A percentile compares a stretch with the other conserved stretches of the same genome.
Evolutionary conservation across 1,140 invertebrate genomes (phyloP).

Genomic region (Caerostris extrusa): DNA sequence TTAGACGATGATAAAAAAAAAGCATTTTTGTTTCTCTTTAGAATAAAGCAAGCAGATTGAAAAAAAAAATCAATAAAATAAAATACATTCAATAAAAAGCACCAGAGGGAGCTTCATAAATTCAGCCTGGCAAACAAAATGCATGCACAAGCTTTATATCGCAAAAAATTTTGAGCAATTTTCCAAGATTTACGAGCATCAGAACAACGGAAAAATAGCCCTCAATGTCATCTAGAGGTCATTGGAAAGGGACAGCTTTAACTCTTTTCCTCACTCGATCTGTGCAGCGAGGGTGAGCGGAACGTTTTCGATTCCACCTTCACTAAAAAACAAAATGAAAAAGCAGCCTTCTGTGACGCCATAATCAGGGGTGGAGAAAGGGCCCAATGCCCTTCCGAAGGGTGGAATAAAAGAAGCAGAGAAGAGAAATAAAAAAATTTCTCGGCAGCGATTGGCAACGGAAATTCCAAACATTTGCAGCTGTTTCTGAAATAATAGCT

Average conservation of each 20-base stretch:
- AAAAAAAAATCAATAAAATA: too few species aligned
- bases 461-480: constrained; percentile 76
- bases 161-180: background rate
- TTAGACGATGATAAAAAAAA: too few species aligned
- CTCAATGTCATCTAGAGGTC: constrained; percentile 69
- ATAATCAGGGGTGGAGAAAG: constrained; percentile 1
- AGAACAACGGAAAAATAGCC: background rate
- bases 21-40: too few species aligned
- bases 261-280: constrained; percentile 69
- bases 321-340: constrained; percentile 26
- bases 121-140: background rate
- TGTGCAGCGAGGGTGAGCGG: background rate
- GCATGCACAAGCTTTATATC: background rate
- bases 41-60: too few species aligned
- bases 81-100: too few species aligned
- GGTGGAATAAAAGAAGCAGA: constrained; percentile 20
- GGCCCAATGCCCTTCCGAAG: constrained; percentile 70
- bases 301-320: constrained; percentile 53
- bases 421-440: constrained; percentile 11
- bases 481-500: constrained; percentile 69
- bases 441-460: constrained; percentile 32
- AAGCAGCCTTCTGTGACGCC: constrained; percentile 23
- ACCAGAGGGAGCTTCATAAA: too few species aligned
- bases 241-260: constrained; percentile 24
- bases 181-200: background rate